phyloP scores from a whole-genome alignment of 2,113 vertebrate species.

The Plecturocebus donacophilus region DNA sequence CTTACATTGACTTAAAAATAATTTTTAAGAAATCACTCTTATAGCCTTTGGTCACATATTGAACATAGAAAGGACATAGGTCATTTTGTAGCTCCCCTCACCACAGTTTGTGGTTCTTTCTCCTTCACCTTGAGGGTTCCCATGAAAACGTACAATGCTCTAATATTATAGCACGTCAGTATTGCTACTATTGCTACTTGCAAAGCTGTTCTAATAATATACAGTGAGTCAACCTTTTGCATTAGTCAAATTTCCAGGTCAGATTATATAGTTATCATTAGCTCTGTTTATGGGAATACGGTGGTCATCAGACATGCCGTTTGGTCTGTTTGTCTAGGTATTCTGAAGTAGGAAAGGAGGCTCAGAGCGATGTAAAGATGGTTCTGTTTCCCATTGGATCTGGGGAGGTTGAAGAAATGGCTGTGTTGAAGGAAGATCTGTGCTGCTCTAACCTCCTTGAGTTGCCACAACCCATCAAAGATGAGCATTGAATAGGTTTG shows the following conservation, averaged over 20 bases:
- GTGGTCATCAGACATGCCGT: not conserved
- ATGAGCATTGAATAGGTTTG: not conserved
- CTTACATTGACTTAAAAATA: not conserved
- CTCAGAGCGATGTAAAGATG: not conserved
- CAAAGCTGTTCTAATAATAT: not conserved
- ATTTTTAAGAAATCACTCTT: not conserved
- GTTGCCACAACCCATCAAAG: not conserved
- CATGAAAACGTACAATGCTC: not conserved
- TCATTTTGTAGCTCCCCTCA: not conserved
- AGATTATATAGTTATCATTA: not conserved
- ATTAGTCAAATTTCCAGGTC: not conserved
- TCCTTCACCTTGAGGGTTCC: not conserved
- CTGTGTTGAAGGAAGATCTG: not conserved
- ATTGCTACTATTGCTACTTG: not conserved
- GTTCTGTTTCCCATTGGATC: not conserved
- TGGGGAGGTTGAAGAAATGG: not conserved
- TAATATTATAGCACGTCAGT: not conserved
- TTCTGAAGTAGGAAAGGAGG: not conserved
- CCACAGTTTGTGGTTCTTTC: not conserved
- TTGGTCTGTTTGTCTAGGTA: not conserved
- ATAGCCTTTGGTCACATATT: not conserved
- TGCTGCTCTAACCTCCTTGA: not conserved
- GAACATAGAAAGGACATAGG: not conserved
- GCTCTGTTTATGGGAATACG: not conserved
- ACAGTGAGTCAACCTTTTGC: not conserved